Evolutionary conservation across 2,113 vertebrate genomes (phyloP), one percentile per base, ranked within the genome.

Genomic region (Cheilinus undulatus): DNA sequence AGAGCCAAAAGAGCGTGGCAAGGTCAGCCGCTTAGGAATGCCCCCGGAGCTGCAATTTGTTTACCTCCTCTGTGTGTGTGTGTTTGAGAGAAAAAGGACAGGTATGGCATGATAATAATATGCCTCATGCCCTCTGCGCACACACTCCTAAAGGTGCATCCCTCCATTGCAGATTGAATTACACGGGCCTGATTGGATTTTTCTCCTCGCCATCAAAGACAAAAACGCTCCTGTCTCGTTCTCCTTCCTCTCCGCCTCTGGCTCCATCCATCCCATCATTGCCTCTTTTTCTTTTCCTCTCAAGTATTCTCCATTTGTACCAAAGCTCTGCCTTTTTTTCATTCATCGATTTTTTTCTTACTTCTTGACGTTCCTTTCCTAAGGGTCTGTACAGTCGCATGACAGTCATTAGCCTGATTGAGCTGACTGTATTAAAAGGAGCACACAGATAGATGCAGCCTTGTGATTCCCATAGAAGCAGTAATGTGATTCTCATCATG

Each of bases 141-240:
- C 70, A 30, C 64, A 22, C 72, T 12, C 73, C 5, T 62, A 58
- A 64, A 88, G 76, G 80, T 79, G 74, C 81, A 78, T 86, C 74
- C 87, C 72, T 86, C 83, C 74, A 76, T 86, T 86, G 62, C 76
- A 84, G 80, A 88, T 88, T 89, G 85, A 90, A 90, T 89, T 92
- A 86, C 78, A 73, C 69, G 46, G 59, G 43, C 73, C 80, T 89
- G 90, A 91, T 92, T 92, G 85, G 82, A 91, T 91, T 91, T 88
- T 85, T 88, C 80, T 88, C 77, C 75, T 73, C 73, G 74, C 77
- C 78, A 81, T 84, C 73, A 82, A 71, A 82, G 73, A 87, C 83
- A 86, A 78, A 90, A 88, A 82, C 73, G 58, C 67, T 78, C 36
- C 22, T 67, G 51, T 84, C 56, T 62, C 28, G 12, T 38, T 67